A percentile compares a stretch with the other conserved stretches of the same genome.
Conservation (phyloP, 1,140 invertebrate genomes). For the Formica exsecta region DNA sequence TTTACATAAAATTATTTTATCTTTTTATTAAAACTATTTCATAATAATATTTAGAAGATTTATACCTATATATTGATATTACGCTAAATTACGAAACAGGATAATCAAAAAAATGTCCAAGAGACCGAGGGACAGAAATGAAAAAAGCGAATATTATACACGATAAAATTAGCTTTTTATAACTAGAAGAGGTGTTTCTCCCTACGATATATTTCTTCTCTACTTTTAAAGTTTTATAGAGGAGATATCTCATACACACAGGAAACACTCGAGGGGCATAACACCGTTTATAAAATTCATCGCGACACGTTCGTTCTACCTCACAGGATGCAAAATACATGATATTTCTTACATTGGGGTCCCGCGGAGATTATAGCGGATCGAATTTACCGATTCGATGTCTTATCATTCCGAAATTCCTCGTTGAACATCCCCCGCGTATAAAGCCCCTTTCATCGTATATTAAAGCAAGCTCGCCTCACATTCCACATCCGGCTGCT, state of each 20-base stretch:
- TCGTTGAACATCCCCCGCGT: not conserved
- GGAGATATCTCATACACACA: not conserved
- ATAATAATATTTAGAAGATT: slow-evolving; percentile 2
- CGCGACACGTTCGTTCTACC: not conserved
- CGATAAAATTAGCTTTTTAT: not conserved
- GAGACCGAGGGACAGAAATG: not conserved
- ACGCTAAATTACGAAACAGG: not conserved
- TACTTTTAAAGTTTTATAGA: not conserved
- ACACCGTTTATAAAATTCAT: slow-evolving; percentile 2
- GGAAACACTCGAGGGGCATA: not conserved
- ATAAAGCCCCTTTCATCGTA: slow-evolving; percentile 1
- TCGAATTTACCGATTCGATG: slow-evolving; percentile 27
- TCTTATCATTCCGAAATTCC: slow-evolving; percentile 22
- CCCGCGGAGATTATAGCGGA: slow-evolving; percentile 23
- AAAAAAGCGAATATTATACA: not conserved
- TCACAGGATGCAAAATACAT: not conserved
- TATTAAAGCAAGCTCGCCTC: slow-evolving; percentile 9
- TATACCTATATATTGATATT: too few species aligned
- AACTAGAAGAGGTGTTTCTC: not conserved
- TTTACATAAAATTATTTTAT: not conserved
- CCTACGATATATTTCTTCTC: not conserved
- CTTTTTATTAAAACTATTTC: not conserved
- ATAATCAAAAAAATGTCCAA: not conserved
- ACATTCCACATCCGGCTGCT: slow-evolving; percentile 26
- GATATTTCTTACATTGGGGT: not conserved